These are phyloP conservation scores for Manduca sexta DNA, from an alignment of 1,140 invertebrate genomes.

Conservation along the genomic window DNA sequence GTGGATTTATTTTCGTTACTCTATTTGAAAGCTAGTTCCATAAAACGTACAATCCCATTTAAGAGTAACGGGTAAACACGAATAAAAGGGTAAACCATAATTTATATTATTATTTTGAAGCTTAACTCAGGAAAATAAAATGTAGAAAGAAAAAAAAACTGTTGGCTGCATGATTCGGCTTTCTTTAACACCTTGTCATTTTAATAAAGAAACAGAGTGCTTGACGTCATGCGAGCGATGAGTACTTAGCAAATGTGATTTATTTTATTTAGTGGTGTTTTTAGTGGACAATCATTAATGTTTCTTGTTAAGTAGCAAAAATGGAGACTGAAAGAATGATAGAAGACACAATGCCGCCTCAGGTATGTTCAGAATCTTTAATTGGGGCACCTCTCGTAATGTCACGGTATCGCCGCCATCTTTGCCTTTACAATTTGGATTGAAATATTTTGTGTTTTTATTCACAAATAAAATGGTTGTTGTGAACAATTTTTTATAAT, in stretches of 20 bases:
- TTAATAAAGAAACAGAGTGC: conserved; percentile 25
- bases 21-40: too few relatives aligned
- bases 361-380: conserved; percentile 49
- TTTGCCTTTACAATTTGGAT: conserved; percentile 41
- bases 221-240: conserved; percentile 68
- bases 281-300: conserved; percentile 61
- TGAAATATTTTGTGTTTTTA: conserved; percentile 36
- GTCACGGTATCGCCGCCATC: conserved; percentile 65
- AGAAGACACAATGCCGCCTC: conserved; percentile 62
- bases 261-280: conserved; percentile 49
- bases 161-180: conserved; percentile 1
- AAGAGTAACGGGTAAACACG: too few relatives aligned
- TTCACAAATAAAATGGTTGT: conserved; percentile 1
- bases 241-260: conserved; percentile 57
- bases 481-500: background rate
- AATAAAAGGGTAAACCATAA: too few relatives aligned
- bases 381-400: conserved; percentile 52
- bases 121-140: too few relatives aligned
- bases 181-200: background rate
- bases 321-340: conserved; percentile 70
- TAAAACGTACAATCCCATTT: too few relatives aligned
- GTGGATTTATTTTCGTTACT: too few relatives aligned
- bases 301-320: conserved; percentile 64
- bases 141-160: too few relatives aligned
- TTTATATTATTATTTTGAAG: too few relatives aligned